Evolutionary conservation across 2,113 vertebrate genomes (phyloP).

Genomic region (Bufo gargarizans): DNA sequence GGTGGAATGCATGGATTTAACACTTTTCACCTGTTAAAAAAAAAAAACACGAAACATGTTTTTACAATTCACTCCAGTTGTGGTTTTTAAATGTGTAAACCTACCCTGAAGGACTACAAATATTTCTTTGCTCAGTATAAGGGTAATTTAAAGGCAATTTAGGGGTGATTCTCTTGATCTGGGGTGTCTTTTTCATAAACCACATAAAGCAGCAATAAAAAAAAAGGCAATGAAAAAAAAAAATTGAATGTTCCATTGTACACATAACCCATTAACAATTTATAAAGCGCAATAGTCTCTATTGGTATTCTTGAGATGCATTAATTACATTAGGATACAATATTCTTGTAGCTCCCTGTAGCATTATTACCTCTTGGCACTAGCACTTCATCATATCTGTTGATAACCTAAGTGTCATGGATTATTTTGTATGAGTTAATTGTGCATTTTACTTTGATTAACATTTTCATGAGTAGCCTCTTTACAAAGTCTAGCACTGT

Average conservation of each 20-base stretch:
- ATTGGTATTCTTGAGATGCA: not conserved
- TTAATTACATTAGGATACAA: not conserved
- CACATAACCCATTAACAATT: not conserved
- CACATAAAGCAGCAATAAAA: too few species aligned
- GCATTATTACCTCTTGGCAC: not conserved
- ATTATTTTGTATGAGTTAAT: constrained; percentile 9
- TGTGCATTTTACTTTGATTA: constrained; percentile 18
- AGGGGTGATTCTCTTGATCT: too few species aligned
- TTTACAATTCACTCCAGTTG: too few species aligned
- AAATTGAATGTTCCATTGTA: not conserved
- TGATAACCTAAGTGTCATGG: not conserved
- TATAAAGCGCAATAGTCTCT: not conserved
- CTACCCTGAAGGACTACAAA: too few species aligned
- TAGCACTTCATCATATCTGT: not conserved
- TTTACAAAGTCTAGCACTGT: not conserved
- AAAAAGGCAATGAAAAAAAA: not conserved
- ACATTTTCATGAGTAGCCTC: not conserved
- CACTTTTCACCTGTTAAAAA: too few species aligned
- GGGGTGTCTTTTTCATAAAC: too few species aligned
- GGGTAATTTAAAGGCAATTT: too few species aligned
- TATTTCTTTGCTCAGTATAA: too few species aligned
- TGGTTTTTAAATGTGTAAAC: too few species aligned
- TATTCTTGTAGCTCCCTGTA: not conserved
- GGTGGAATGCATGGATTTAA: too few species aligned
- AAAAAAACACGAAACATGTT: too few species aligned